These are phyloP conservation scores for Tolmerus cingulatus DNA, from an alignment of 2,888 invertebrate genomes.

Conservation along the genomic window DNA sequence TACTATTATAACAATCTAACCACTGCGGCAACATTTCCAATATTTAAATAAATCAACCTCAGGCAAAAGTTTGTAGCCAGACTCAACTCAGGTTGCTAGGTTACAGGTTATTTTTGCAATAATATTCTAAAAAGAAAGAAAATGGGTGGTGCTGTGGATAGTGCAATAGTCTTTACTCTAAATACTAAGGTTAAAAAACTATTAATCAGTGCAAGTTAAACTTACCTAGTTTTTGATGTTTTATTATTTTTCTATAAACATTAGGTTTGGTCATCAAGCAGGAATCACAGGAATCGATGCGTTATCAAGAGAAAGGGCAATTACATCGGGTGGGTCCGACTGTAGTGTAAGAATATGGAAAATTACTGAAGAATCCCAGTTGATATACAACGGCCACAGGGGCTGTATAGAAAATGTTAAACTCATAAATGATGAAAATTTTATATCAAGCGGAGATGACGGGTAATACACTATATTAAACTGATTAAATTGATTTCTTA, in stretches of 20 bases:
- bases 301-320: constrained; percentile 81
- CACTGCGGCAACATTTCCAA: too few species aligned
- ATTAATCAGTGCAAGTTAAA: too few species aligned
- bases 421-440: constrained; percentile 92
- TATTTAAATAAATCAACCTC: too few species aligned
- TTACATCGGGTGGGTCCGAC: constrained; percentile 91
- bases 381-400: constrained; percentile 87
- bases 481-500: neutral
- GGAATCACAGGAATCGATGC: constrained; percentile 88
- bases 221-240: too few species aligned
- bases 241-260: neutral
- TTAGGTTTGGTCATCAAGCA: constrained; percentile 85
- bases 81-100: too few species aligned
- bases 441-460: constrained; percentile 91
- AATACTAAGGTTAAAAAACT: too few species aligned
- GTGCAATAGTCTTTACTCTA: too few species aligned
- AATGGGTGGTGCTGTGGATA: too few species aligned
- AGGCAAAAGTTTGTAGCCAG: too few species aligned
- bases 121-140: too few species aligned
- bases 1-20: too few species aligned
- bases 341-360: constrained; percentile 92
- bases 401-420: constrained; percentile 89
- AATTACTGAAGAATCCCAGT: constrained; percentile 94
- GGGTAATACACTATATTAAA: constrained; percentile 67
- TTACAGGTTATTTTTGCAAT: too few species aligned